Evolutionary conservation across 1,140 invertebrate species (phyloP).

Genomic region (Drosophila melanica): DNA sequence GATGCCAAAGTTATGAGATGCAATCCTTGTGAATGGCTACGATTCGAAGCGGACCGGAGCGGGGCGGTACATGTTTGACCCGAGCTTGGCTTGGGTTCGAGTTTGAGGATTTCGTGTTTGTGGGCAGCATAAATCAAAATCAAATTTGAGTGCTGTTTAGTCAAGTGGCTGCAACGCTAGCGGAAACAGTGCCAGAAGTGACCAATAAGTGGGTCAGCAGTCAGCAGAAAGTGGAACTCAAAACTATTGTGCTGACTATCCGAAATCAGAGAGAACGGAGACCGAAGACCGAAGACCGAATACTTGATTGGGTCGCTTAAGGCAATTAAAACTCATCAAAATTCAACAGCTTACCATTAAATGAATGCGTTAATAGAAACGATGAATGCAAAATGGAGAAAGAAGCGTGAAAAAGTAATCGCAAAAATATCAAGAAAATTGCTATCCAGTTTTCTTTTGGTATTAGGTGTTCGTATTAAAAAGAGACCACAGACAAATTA

Average conservation of each 20-base stretch:
- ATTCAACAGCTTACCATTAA: slow-evolving; percentile 78
- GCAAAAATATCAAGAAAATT: background rate
- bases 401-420: slow-evolving; percentile 10
- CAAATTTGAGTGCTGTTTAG: slow-evolving; percentile 81
- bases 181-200: slow-evolving; percentile 70
- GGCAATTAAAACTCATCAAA: slow-evolving; percentile 79
- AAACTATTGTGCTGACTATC: slow-evolving; percentile 69
- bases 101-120: slow-evolving; percentile 38
- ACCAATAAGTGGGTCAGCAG: slow-evolving; percentile 80
- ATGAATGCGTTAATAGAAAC: slow-evolving; percentile 54
- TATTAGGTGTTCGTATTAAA: no score
- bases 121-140: slow-evolving; percentile 78
- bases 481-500: no score
- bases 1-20: slow-evolving; percentile 78
- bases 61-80: background rate
- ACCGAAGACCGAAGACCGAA: slow-evolving; percentile 16
- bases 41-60: background rate
- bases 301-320: slow-evolving; percentile 66
- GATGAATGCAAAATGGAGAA: slow-evolving; percentile 18
- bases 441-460: background rate
- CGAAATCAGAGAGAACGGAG: background rate
- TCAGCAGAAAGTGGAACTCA: slow-evolving; percentile 64
- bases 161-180: slow-evolving; percentile 64
- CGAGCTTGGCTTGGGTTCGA: background rate
- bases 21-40: slow-evolving; percentile 55